Base-by-base conservation (phyloP, 2,888 invertebrate species). In the Lymantria monacha region DNA sequence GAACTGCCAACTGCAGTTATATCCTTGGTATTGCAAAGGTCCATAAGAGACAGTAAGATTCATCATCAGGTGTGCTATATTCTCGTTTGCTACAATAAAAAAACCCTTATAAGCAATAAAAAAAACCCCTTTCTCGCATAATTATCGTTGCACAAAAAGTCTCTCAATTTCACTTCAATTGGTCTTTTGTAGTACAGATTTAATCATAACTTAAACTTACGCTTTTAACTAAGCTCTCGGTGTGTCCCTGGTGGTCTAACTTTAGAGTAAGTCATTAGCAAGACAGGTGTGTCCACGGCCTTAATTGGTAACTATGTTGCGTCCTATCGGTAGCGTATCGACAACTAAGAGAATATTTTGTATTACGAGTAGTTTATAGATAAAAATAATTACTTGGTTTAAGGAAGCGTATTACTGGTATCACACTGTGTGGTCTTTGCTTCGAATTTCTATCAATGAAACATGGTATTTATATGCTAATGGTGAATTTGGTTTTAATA, bases 291-390 rank as follows among this genome's bases (percentile, higher is more conserved):
- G 66, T 64, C 58, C 54, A 46, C 45, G 48, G 61, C 33, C 65
- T 76, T 79, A 79, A 79, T 76, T 79, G 76, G 75, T 37, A 56
- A 51, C 57, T 72, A 44, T 76, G 76, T 78, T 57, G 59, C 41
- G 7, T 53, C 55, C 49, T 75, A 72, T 76, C 72, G 61, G 54
- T 45, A 48, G 51, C 53, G 69, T 61, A 69, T 68, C 65, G 57
- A 59, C 57, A 49, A 46, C 30, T 50, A 49, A 14, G 36, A 48
- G 55, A 52, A 48, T 44, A 46, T 56, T 58, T 55, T 57, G 49
- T 48, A 57, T 52, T 53, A 33, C 33, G 38, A 7, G n/a, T 38
- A 53, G 41, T 51, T 53, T 59, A 49, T 55, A 51, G 50, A 59
- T 56, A 53, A 57, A 54, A 56, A 57, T 61, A 55, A 52, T 50